phyloP scores from a whole-genome alignment of 2,113 vertebrate genomes.

The Myiozetetes cayanensis region DNA sequence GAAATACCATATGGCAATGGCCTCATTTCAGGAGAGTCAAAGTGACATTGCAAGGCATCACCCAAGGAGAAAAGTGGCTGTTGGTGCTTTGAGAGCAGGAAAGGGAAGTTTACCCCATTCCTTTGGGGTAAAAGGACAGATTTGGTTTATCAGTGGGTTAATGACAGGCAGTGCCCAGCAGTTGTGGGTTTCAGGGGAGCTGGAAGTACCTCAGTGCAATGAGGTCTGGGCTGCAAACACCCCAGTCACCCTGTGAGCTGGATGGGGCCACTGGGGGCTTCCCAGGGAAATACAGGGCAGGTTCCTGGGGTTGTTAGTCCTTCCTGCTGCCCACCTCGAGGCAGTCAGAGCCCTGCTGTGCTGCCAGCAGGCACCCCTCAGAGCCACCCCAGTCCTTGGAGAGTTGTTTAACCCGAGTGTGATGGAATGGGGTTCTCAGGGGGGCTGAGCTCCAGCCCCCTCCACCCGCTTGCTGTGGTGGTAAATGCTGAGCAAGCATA shows the following conservation, averaged over 20 bases:
- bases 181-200: background rate
- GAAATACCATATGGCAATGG: background rate
- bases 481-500: background rate
- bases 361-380: background rate
- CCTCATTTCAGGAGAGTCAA: background rate
- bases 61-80: background rate
- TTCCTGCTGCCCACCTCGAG: background rate
- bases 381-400: background rate
- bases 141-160: background rate
- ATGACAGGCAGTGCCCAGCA: background rate
- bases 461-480: rapidly evolving
- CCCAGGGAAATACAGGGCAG: background rate
- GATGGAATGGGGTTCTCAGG: background rate
- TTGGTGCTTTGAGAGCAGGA: background rate
- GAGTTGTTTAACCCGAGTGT: background rate
- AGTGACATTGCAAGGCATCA: background rate
- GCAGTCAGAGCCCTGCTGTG: background rate
- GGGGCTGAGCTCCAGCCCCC: background rate
- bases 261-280: background rate
- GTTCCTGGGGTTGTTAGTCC: background rate
- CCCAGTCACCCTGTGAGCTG: rapidly evolving
- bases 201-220: background rate
- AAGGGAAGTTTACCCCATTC: background rate
- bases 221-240: background rate
- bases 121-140: background rate